Conservation (phyloP, 2,888 invertebrate genomes). For the Trissolcus brochymenae region DNA sequence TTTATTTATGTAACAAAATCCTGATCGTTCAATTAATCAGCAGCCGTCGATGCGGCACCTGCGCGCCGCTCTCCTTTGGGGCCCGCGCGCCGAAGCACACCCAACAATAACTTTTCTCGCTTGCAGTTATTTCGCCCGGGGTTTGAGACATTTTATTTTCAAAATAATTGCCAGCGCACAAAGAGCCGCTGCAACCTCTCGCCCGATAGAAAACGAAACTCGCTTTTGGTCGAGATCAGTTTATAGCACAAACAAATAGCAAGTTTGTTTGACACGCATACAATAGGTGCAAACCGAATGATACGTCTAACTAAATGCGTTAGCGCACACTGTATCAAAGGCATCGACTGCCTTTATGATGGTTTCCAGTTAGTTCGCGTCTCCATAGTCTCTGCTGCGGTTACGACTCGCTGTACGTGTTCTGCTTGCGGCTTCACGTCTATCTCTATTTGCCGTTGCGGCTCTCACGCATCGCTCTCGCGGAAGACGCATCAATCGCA, state of each 20-base stretch:
- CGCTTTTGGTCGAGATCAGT: constrained; percentile 33
- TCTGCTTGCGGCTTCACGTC: constrained; percentile 51
- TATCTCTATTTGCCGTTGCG: constrained; percentile 41
- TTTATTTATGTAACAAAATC: constrained; percentile 51
- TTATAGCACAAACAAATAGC: constrained; percentile 72
- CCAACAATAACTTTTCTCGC: constrained; percentile 10
- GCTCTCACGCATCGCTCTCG: constrained; percentile 48
- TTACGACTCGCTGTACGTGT: constrained; percentile 60
- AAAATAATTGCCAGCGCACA: constrained; percentile 39
- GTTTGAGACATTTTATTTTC: constrained; percentile 54
- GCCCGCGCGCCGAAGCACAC: not conserved
- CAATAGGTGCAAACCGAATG: constrained; percentile 75
- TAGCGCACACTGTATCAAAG: constrained; percentile 72
- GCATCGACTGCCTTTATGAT: constrained; percentile 74
- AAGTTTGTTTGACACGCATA: constrained; percentile 72
- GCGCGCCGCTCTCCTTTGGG: constrained; percentile 3
- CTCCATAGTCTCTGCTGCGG: constrained; percentile 68
- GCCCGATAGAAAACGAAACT: constrained; percentile 46
- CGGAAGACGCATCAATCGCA: constrained; percentile 68
- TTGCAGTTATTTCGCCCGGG: constrained; percentile 34
- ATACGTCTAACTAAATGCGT: constrained; percentile 75
- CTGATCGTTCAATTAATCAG: constrained; percentile 44
- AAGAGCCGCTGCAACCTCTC: constrained; percentile 56
- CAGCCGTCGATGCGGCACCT: constrained; percentile 1
- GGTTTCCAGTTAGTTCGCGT: constrained; percentile 72